Conservation (phyloP, 2,113 vertebrate genomes). For the Syngnathus scovelli region DNA sequence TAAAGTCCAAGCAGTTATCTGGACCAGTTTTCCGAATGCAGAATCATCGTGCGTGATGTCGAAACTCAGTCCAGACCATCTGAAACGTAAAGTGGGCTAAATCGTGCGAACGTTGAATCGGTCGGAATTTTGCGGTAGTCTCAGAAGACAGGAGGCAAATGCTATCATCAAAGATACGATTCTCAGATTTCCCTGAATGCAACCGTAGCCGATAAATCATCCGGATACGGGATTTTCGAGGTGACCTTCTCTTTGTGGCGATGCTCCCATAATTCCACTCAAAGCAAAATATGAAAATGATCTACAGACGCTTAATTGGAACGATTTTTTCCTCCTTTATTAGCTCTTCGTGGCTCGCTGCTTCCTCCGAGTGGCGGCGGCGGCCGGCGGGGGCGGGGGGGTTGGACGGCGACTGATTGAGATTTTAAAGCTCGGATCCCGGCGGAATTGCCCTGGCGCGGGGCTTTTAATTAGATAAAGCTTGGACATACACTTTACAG, state of each 20-base stretch:
- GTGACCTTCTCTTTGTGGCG: conserved; percentile 16
- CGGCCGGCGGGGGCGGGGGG: background rate
- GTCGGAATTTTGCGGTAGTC: too few species aligned
- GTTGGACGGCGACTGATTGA: conserved; percentile 41
- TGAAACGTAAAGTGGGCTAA: too few species aligned
- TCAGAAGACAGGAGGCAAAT: too few species aligned
- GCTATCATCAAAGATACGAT: too few species aligned
- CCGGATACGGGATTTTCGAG: background rate
- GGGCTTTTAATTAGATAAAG: conserved; percentile 73
- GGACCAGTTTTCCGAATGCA: too few species aligned
- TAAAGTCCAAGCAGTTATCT: too few species aligned
- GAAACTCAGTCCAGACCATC: too few species aligned
- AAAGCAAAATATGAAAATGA: conserved; percentile 42
- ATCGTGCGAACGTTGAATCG: too few species aligned
- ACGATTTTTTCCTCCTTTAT: conserved; percentile 47
- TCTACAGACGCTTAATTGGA: conserved; percentile 53
- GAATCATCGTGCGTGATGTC: too few species aligned
- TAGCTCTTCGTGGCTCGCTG: conserved; percentile 40
- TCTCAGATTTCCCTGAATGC: too few species aligned
- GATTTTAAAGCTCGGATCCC: conserved; percentile 62
- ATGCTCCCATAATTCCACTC: conserved; percentile 4
- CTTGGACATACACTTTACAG: conserved; percentile 64
- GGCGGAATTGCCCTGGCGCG: conserved; percentile 62
- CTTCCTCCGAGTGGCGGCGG: conserved; percentile 16
- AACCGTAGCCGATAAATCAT: too few species aligned